Base-by-base conservation (phyloP, 2,888 invertebrate species). In the Dynastes tityus region DNA sequence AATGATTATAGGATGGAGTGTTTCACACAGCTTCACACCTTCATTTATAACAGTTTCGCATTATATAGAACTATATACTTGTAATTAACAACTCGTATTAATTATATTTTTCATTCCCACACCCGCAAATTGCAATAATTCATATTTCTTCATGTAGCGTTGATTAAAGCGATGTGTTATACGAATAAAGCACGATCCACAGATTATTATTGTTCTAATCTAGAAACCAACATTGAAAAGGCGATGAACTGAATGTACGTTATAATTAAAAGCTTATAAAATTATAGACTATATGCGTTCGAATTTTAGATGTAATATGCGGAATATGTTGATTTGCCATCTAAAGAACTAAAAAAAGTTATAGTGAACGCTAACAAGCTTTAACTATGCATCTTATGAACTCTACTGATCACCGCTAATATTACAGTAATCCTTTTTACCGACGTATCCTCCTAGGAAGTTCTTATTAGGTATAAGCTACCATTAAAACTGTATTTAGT, bases 401-500 rank as follows among this genome's bases (percentile, higher is more conserved):
- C 55, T 22, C 22, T 58, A 58, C 6, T 22, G 22, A 22, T 22
- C 55, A 27, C 6, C 13, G n/a, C 2, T 22, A 22, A 58, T 45
- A 45, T 11, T 45, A 58, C 16, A 22, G 22, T 58, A 58, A 58
- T 58, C 8, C 5, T 22, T 22, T 8, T 22, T 58, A 63, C 29
- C 29, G 29, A 63, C 6, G 29, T 32, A 63, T 63, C 63, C 63
- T 27, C 32, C 9, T 63, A 63, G 63, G 63, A 63, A 63, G 63
- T 63, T 63, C 63, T 63, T 63, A 63, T 63, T 29, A 11, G 29
- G 27, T 32, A 58, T 58, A 63, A 32, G 55, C 63, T 32, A 32
- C 32, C 63, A 63, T 63, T 63, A 63, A 63, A 63, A 63, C 63
- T 32, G 63, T 63, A 63, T 63, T 63, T 29, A 32, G 63, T 32